These are phyloP conservation scores for Eulemur mongoz DNA, from an alignment of 2,797 vertebrate species.

Conservation along the genomic window DNA sequence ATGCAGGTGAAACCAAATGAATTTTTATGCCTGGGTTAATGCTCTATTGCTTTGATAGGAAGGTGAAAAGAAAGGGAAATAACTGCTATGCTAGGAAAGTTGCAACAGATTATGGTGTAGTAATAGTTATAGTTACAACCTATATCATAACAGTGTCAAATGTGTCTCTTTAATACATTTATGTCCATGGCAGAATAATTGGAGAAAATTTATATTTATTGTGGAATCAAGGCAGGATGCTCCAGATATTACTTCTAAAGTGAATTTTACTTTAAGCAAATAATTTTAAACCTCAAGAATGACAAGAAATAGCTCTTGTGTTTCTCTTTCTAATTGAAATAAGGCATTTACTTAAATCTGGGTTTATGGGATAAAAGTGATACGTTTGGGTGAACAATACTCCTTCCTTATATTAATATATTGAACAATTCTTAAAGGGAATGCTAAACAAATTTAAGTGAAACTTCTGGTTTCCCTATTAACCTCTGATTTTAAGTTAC, in stretches of 20 bases:
- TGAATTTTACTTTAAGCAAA: slow-evolving; percentile 46
- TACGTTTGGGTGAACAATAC: neutral
- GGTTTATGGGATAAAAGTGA: neutral
- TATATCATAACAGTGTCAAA: neutral
- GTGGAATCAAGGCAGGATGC: neutral
- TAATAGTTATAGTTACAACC: slow-evolving; percentile 19
- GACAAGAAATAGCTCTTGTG: neutral
- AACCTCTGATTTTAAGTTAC: slow-evolving; percentile 15
- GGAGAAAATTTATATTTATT: neutral
- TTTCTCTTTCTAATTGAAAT: slow-evolving; percentile 56
- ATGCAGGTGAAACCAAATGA: neutral
- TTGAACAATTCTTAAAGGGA: slow-evolving; percentile 10
- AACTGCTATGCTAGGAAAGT: neutral
- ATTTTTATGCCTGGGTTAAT: slow-evolving; percentile 30
- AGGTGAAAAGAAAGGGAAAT: slow-evolving; percentile 33
- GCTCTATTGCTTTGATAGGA: neutral
- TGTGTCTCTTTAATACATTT: slow-evolving; percentile 11
- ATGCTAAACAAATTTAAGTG: slow-evolving; percentile 15
- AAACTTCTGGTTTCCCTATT: neutral
- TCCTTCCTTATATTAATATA: neutral
- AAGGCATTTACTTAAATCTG: slow-evolving; percentile 25
- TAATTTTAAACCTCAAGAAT: slow-evolving; percentile 16
- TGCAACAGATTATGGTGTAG: neutral
- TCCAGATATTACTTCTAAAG: slow-evolving; percentile 49
- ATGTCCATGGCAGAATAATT: slow-evolving; percentile 23